These are phyloP conservation scores for Lagocephalus sceleratus DNA, from an alignment of 2,797 vertebrate species.

Conservation along the genomic window DNA sequence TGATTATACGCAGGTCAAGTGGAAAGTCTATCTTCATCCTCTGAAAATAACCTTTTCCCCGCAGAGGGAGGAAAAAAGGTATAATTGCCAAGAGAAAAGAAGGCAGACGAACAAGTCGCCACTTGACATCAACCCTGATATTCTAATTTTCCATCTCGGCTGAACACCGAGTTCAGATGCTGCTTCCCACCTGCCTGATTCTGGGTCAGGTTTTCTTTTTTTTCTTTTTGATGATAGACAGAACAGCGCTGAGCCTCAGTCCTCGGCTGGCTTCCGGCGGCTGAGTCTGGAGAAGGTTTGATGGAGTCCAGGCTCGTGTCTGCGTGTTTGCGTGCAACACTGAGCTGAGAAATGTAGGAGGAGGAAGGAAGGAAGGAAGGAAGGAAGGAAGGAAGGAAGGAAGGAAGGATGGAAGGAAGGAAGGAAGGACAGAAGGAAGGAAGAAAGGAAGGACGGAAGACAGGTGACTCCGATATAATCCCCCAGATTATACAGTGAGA, in stretches of 20 bases:
- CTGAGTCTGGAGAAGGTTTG: constrained; percentile 66
- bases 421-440: too few species aligned
- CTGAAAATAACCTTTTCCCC: constrained; percentile 52
- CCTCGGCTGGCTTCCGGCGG: constrained; percentile 66
- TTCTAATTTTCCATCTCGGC: constrained; percentile 34
- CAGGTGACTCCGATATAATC: too few species aligned
- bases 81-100: constrained; percentile 31
- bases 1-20: constrained; percentile 59
- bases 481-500: too few species aligned
- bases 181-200: constrained; percentile 49
- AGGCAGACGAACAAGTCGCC: constrained; percentile 34
- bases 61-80: constrained; percentile 17
- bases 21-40: constrained; percentile 54
- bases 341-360: too few species aligned
- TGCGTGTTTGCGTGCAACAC: too few species aligned
- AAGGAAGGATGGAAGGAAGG: too few species aligned
- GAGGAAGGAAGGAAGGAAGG: too few species aligned
- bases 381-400: too few species aligned
- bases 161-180: constrained; percentile 36
- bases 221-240: constrained; percentile 56
- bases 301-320: constrained; percentile 65
- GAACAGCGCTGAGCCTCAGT: constrained; percentile 61
- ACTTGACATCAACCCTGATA: constrained; percentile 48
- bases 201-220: constrained; percentile 27
- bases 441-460: too few species aligned